These are phyloP conservation scores for Vidua chalybeata DNA, from an alignment of 2,113 vertebrate species.

Conservation along the genomic window DNA sequence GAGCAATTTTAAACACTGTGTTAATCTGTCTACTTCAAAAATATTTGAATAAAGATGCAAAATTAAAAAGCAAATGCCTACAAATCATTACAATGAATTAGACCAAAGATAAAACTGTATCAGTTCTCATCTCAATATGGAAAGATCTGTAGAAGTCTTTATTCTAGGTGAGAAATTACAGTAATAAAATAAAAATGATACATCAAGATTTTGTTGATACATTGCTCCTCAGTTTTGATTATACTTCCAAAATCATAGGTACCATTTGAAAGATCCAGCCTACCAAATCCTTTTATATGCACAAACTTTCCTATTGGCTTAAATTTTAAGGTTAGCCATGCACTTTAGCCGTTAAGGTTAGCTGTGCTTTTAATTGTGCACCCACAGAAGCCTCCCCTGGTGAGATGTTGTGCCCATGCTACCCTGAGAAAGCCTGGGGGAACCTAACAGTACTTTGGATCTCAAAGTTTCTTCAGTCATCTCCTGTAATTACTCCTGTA, in stretches of 20 bases:
- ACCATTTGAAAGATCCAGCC: not conserved
- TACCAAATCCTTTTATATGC: not conserved
- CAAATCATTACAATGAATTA: not conserved
- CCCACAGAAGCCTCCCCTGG: not conserved
- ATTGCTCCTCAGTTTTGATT: not conserved
- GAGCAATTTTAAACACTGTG: not conserved
- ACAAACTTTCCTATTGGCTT: not conserved
- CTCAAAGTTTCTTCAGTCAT: not conserved
- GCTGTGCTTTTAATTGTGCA: not conserved
- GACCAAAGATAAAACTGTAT: not conserved
- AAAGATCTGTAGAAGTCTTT: not conserved
- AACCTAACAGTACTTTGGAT: not conserved
- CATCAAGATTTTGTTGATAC: not conserved
- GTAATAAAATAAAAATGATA: not conserved
- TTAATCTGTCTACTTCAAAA: not conserved
- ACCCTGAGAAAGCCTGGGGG: not conserved
- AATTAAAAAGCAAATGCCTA: not conserved
- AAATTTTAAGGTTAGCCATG: not conserved
- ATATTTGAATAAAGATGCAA: conserved; percentile 18
- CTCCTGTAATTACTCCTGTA: not conserved
- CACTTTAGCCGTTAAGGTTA: too few relatives aligned
- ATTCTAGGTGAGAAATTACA: not conserved
- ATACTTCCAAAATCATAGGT: not conserved
- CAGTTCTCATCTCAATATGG: not conserved
- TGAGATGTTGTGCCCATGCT: not conserved